Evolutionary conservation across 2,797 vertebrate genomes (phyloP).

Genomic region (Cottoperca gobio): DNA sequence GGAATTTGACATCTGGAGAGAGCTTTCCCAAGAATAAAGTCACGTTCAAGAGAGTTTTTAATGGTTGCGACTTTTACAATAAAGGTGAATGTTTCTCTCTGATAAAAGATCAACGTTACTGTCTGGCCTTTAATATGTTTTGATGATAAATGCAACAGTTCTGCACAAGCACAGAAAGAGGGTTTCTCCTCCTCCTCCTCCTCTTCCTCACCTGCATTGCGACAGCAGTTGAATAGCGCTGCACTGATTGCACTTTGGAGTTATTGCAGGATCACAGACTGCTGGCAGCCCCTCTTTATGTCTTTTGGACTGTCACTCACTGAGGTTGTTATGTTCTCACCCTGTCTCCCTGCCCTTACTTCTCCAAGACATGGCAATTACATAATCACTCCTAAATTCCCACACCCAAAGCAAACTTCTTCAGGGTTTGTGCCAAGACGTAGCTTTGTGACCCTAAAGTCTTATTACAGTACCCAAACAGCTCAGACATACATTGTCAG

Average conservation of each 20-base stretch:
- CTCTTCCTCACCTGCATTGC: slow-evolving; percentile 56
- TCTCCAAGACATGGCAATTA: slow-evolving; percentile 64
- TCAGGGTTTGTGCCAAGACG: slow-evolving; percentile 21
- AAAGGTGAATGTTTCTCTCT: slow-evolving; percentile 41
- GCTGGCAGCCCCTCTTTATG: slow-evolving; percentile 64
- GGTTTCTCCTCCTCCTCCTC: slow-evolving; percentile 24
- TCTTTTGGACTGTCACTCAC: slow-evolving; percentile 68
- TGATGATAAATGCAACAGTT: slow-evolving; percentile 58
- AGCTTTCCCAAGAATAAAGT: not conserved
- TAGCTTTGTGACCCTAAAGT: slow-evolving; percentile 31
- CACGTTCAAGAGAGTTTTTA: slow-evolving; percentile 4
- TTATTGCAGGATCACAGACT: slow-evolving; percentile 65
- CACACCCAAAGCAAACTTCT: slow-evolving; percentile 40
- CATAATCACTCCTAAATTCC: slow-evolving; percentile 68
- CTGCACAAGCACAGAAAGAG: slow-evolving; percentile 71
- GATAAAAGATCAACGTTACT: slow-evolving; percentile 4
- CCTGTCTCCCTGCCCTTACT: slow-evolving; percentile 54
- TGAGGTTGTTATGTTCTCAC: slow-evolving; percentile 63
- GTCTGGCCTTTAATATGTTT: slow-evolving; percentile 26
- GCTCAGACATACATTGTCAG: slow-evolving; percentile 24
- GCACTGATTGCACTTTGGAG: slow-evolving; percentile 67
- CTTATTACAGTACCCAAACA: slow-evolving; percentile 10
- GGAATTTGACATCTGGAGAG: slow-evolving; percentile 84
- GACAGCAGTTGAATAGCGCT: slow-evolving; percentile 47
- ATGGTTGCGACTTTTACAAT: slow-evolving; percentile 45